phyloP scores from a whole-genome alignment of 2,888 invertebrate species.

The Cephus runcator region DNA sequence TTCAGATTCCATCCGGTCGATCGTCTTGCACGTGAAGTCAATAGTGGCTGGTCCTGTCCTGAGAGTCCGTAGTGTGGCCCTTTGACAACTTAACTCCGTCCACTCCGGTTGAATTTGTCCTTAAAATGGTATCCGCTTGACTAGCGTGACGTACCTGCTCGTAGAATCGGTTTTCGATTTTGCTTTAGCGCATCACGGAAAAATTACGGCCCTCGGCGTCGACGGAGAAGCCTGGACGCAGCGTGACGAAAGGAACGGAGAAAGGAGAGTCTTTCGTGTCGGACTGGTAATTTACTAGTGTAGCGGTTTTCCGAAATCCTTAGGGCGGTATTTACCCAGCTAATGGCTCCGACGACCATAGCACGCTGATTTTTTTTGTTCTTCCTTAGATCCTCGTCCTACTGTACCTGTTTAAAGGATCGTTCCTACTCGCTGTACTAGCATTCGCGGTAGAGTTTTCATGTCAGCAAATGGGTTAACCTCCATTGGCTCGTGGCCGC shows the following conservation, averaged over 20 bases:
- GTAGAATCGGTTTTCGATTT: background rate
- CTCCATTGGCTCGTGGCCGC: background rate
- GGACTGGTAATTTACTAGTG: constrained; percentile 24
- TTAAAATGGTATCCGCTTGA: background rate
- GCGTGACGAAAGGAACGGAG: background rate
- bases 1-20: background rate
- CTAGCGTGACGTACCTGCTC: background rate
- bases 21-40: background rate
- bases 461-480: background rate
- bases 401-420: background rate
- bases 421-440: background rate
- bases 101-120: background rate
- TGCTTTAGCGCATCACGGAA: constrained; percentile 1
- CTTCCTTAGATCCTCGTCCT: background rate
- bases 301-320: constrained; percentile 23
- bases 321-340: constrained; percentile 13
- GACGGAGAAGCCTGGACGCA: background rate
- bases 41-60: background rate
- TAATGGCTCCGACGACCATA: constrained; percentile 6
- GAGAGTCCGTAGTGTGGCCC: background rate
- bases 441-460: background rate
- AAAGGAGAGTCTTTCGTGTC: background rate
- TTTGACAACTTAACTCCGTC: background rate
- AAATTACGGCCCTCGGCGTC: constrained; percentile 16
- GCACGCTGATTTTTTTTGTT: background rate